A percentile compares a stretch with the other conserved stretches of the same genome.
Evolutionary conservation across 1,140 invertebrate genomes (phyloP).

Genomic region (Magallana ariakensis): DNA sequence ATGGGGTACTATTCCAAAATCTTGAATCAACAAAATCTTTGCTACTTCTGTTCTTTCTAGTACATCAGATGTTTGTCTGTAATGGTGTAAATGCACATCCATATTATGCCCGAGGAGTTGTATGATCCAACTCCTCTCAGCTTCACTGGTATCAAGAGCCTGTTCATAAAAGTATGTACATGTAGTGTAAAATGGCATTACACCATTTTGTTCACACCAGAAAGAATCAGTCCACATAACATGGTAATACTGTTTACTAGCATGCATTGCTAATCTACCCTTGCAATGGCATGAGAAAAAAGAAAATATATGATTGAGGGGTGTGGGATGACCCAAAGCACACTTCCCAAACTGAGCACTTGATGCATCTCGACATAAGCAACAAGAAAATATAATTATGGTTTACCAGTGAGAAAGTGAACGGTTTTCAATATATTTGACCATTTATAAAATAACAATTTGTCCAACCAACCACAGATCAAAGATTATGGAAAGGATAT

Average conservation of each 20-base stretch:
- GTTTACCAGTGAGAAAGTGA: too few relatives aligned
- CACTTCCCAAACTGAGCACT: too few relatives aligned
- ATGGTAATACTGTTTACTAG: background rate
- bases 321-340: too few relatives aligned
- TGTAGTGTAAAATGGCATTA: too few relatives aligned
- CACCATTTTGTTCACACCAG: too few relatives aligned
- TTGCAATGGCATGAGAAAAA: too few relatives aligned
- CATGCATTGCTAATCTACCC: too few relatives aligned
- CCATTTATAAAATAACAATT: background rate
- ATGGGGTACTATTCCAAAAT: background rate
- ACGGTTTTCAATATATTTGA: too few relatives aligned
- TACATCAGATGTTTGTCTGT: conserved; percentile 39
- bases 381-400: too few relatives aligned
- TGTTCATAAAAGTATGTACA: background rate
- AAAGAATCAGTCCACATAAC: too few relatives aligned
- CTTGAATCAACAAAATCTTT: conserved; percentile 44
- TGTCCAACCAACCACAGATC: background rate
- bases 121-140: conserved; percentile 33
- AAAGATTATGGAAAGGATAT: background rate
- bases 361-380: too few relatives aligned
- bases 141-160: conserved; percentile 30
- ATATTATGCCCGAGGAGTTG: conserved; percentile 47
- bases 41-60: conserved; percentile 45
- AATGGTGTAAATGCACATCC: conserved; percentile 43
- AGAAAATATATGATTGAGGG: too few relatives aligned